A percentile compares a stretch with the other conserved stretches of the same genome.
Conservation (phyloP, 2,888 invertebrate species). For the Sympetrum striolatum region DNA sequence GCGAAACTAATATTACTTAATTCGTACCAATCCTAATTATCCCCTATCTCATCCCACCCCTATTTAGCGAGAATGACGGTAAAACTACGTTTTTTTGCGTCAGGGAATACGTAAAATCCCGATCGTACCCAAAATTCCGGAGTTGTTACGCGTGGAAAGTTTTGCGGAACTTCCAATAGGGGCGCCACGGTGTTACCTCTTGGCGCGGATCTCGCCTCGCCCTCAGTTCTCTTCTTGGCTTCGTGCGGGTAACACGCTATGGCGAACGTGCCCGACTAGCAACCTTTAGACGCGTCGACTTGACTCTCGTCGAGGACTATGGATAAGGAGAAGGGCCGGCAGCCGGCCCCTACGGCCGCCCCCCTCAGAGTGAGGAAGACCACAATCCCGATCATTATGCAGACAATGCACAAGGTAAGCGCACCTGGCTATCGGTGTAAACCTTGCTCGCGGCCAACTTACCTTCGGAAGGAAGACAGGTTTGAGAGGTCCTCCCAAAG, state of each 20-base stretch:
- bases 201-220: not conserved
- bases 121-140: not conserved
- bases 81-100: no score
- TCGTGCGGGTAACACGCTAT: not conserved
- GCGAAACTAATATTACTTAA: no score
- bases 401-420: conserved; percentile 22
- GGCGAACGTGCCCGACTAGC: not conserved
- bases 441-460: not conserved
- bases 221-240: not conserved
- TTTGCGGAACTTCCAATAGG: not conserved
- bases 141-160: not conserved
- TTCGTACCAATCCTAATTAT: no score
- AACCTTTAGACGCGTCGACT: not conserved
- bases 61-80: no score
- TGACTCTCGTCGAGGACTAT: not conserved
- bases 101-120: no score
- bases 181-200: conserved; percentile 8
- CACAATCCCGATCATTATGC: conserved; percentile 34
- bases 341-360: not conserved
- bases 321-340: not conserved
- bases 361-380: not conserved
- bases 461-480: no score
- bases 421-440: not conserved
- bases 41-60: no score
- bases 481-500: no score